Base-by-base conservation (phyloP, 2,797 vertebrate genomes). In the Ctenosaura bakeri region DNA sequence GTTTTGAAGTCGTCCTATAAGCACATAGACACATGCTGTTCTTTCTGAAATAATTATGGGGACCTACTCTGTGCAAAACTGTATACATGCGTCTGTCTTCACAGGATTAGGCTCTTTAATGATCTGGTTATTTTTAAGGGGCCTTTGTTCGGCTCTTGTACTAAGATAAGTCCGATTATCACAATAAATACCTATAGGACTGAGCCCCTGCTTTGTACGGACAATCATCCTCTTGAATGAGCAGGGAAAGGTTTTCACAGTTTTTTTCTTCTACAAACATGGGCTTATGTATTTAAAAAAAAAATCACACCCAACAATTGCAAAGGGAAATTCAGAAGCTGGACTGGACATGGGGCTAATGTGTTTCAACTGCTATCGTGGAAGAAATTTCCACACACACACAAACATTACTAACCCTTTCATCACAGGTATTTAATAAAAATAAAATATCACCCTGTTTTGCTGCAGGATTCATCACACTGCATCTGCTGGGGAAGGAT, bases 381-480 rank as follows among this genome's bases (percentile, higher is more conserved):
- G n/a, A 90, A 92, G 1, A 93, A 90, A 92, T 91, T 92, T 92
- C 91, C 93, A 88, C 90, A 91, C 87, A 95, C 89, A 95, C 94
- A 95, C 94, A 94, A 93, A 95, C 87, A 94, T 82, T 90, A 94
- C 91, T 93, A 86, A 88, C 92, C 94, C 81, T 94, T 95, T 95
- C 94, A 90, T 94, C 93, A 94, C 92, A 90, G 84, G 54, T 66
- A 29, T 73, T 86, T 91, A 85, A 82, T 90, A 94, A 93, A 88
- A 90, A 93, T 77, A 88, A 92, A 94, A 93, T 91, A 86, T 88
- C 94, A 96, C 86, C 95, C 97, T 96, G 92, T 96, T 9, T 94
- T 96, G 95, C 52, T 46, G 95, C 96, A 93, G 95, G 96, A 96
- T 93, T 86, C 90, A 77, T 73, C 92, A 29, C 89, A 94, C 88